Evolutionary conservation across 2,888 invertebrate species (phyloP).

Genomic region (Stenodema calcarata): DNA sequence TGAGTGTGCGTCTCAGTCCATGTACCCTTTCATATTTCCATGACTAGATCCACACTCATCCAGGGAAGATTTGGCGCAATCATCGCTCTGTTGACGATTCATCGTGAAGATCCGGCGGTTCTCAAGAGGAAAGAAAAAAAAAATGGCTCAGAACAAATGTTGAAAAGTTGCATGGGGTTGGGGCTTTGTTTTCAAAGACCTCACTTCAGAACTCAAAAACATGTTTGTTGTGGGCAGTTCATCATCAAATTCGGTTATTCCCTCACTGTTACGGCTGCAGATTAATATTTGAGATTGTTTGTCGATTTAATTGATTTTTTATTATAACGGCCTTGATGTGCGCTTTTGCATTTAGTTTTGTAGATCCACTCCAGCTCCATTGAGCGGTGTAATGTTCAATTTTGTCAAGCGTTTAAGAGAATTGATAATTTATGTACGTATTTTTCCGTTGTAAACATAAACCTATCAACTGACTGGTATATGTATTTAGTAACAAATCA

Average conservation of each 20-base stretch:
- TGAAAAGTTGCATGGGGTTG: slow-evolving; percentile 28
- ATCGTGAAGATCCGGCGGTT: not conserved
- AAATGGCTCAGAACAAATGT: slow-evolving; percentile 29
- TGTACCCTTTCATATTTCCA: slow-evolving; percentile 34
- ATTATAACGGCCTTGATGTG: no score
- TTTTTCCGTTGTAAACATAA: no score
- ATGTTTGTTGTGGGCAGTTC: slow-evolving; percentile 40
- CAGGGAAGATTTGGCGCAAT: slow-evolving; percentile 38
- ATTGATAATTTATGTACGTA: no score
- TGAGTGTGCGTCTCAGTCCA: slow-evolving; percentile 52
- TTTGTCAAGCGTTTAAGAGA: no score
- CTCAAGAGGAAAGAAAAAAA: not conserved
- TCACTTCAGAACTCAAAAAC: slow-evolving; percentile 40
- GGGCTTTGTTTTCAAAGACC: not conserved
- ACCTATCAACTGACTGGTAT: no score
- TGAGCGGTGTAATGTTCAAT: no score
- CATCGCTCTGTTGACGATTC: not conserved
- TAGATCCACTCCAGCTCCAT: no score
- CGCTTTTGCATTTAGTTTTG: no score
- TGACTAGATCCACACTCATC: slow-evolving; percentile 56
- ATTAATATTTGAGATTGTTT: no score
- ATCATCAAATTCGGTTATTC: not conserved
- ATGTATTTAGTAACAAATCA: no score
- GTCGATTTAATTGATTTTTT: no score
- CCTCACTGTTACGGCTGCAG: no score